These are phyloP conservation scores for Diabrotica balteata DNA, from an alignment of 2,888 invertebrate species.

Conservation along the genomic window DNA sequence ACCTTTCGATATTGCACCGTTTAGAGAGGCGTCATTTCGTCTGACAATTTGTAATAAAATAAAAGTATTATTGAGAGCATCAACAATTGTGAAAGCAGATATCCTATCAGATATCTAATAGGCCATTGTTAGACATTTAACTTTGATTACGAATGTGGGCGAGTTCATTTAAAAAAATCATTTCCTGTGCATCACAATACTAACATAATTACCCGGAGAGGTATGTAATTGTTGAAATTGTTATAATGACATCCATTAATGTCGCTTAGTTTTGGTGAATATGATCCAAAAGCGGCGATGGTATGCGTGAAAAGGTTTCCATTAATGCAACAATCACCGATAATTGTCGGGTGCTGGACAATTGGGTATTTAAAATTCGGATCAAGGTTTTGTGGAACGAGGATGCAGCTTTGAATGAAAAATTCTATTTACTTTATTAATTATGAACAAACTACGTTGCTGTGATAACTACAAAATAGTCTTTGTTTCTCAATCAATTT, in stretches of 20 bases:
- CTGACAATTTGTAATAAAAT: slow-evolving; percentile 48
- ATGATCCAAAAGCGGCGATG: slow-evolving; percentile 22
- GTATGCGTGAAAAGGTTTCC: slow-evolving; percentile 12
- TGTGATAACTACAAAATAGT: too few relatives aligned
- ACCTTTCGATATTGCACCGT: slow-evolving; percentile 30
- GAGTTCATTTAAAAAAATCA: slow-evolving; percentile 61
- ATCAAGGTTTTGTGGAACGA: slow-evolving; percentile 4
- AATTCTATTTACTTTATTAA: too few relatives aligned
- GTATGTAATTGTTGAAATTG: slow-evolving; percentile 59
- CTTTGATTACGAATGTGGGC: slow-evolving; percentile 62
- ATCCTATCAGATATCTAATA: slow-evolving; percentile 58
- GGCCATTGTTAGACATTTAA: slow-evolving; percentile 62
- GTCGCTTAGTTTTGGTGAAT: slow-evolving; percentile 36
- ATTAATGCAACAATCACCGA: slow-evolving; percentile 7
- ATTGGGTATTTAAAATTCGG: slow-evolving; percentile 4
- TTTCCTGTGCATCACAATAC: slow-evolving; percentile 61
- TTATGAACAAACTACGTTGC: too few relatives aligned
- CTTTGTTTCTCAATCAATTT: too few relatives aligned
- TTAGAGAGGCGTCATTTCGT: slow-evolving; percentile 36
- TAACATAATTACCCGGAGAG: slow-evolving; percentile 60
- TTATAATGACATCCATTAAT: slow-evolving; percentile 61
- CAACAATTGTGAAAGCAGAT: slow-evolving; percentile 56
- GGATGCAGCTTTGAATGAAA: neutral
- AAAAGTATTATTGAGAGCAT: slow-evolving; percentile 53
- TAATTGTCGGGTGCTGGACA: neutral